Conservation (phyloP, 2,888 invertebrate species). For the Epistrophella euchroma region DNA sequence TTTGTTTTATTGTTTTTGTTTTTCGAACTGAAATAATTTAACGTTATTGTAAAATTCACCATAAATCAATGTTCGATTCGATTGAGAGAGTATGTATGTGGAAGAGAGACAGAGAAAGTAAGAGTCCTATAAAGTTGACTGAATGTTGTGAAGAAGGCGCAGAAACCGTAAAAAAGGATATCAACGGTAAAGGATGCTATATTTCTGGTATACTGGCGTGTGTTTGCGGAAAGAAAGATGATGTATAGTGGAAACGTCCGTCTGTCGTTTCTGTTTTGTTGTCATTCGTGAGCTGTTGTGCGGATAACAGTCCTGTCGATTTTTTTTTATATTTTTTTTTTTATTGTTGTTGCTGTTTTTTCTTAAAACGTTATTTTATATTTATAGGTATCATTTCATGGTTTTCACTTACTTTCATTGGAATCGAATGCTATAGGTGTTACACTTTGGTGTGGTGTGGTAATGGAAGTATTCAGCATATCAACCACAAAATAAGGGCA, state of each 20-base stretch:
- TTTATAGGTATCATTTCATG: conserved; percentile 48
- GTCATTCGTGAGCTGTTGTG: conserved; percentile 34
- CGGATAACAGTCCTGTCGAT: conserved; percentile 31
- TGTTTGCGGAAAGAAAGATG: conserved; percentile 57
- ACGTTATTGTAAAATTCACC: conserved; percentile 74
- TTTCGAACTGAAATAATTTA: conserved; percentile 62
- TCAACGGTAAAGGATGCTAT: conserved; percentile 55
- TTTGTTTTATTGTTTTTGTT: conserved; percentile 30
- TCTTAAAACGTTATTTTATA: conserved; percentile 23
- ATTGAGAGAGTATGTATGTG: conserved; percentile 22
- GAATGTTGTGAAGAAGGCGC: conserved; percentile 49
- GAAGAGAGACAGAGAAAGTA: not conserved
- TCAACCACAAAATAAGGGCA: conserved; percentile 75
- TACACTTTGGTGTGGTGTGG: conserved; percentile 33
- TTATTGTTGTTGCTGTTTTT: conserved; percentile 35
- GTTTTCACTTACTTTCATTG: conserved; percentile 62
- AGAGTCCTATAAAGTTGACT: conserved; percentile 44
- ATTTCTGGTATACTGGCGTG: conserved; percentile 1
- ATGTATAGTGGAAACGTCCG: conserved; percentile 40
- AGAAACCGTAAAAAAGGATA: conserved; percentile 55
- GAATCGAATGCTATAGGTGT: not conserved
- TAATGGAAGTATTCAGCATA: conserved; percentile 65
- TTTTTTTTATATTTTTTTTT: conserved; percentile 21
- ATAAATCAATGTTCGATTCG: conserved; percentile 75
- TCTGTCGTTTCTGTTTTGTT: conserved; percentile 45